Base-by-base conservation (phyloP, 2,797 vertebrate genomes). In the Spheniscus humboldti region DNA sequence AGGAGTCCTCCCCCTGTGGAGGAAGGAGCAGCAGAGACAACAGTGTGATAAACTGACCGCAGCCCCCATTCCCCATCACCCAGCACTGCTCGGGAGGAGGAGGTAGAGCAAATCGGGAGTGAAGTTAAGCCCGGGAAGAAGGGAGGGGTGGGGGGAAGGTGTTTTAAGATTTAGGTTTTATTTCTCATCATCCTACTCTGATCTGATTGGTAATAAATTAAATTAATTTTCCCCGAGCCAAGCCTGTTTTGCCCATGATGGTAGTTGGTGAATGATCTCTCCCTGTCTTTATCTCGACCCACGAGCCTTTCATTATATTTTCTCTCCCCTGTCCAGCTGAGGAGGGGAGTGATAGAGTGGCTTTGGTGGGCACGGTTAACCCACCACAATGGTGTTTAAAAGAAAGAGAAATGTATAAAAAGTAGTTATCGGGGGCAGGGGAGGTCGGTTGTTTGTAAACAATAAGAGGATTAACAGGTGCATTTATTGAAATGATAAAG, bases 31-130 rank as follows among this genome's bases (percentile, higher is more conserved):
- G 57, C n/a, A 60, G 57, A 60, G 10, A 60, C 56, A 57, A n/a
- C 4, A 39, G 7, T 59, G 57, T 17, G 57, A 11, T 37, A 10
- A 8, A 60, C 57, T 11, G n/a, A 60, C n/a, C 10, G 1, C n/a
- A 35, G 8, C 15, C 10, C 57, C 57, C n/a, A 25, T 37, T 60
- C 57, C 57, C 57, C 3, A 3, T 60, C 57, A 24, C 24, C n/a
- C 57, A 11, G 57, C 5, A 1, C 57, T 1, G 1, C n/a, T 60
- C 4, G 7, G 3, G 9, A 33, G 57, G 22, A 35, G n/a, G n/a
- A 60, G 23, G 57, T 6, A 35, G 57, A 37, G n/a, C 37, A 59
- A 60, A 17, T 18, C 1, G 1, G 35, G 10, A 37, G 35, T 60
- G 11, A 60, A 60, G 57, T 60, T 25, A 16, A 37, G 57, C 7